Percentiles rank a stretch among this genome's conserved stretches.
Evolutionary conservation across 1,140 invertebrate genomes (phyloP).

Genomic region (Zaprionus kolodkinae): DNA sequence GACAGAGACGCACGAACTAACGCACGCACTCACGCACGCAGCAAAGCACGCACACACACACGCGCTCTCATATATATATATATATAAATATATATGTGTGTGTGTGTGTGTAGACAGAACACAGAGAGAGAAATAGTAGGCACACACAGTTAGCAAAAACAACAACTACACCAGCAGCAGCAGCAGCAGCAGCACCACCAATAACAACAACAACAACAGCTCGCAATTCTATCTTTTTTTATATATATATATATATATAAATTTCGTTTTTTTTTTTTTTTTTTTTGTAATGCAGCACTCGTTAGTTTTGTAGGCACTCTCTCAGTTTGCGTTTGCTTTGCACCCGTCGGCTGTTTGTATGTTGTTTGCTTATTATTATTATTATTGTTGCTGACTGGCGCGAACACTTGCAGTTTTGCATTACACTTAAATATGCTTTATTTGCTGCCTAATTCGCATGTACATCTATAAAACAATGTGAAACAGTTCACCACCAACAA

Average conservation of each 20-base stretch:
- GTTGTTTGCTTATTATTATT: slow-evolving; percentile 31
- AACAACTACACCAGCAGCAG: slow-evolving; percentile 40
- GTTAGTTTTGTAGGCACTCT: slow-evolving; percentile 28
- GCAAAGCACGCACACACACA: slow-evolving; percentile 10
- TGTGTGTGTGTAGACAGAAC: slow-evolving; percentile 1
- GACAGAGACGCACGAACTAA: slow-evolving; percentile 43
- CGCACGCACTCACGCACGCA: slow-evolving; percentile 36
- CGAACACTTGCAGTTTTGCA: slow-evolving; percentile 57
- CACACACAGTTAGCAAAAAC: slow-evolving; percentile 24
- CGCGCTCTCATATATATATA: background rate
- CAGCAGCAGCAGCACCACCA: slow-evolving; percentile 18
- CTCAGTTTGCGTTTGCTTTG: slow-evolving; percentile 11
- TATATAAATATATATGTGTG: too few species aligned
- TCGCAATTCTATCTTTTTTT: slow-evolving; percentile 38
- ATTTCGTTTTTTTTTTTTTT: slow-evolving; percentile 8
- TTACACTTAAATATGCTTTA: slow-evolving; percentile 43
- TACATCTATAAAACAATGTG: slow-evolving; percentile 64
- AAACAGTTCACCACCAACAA: slow-evolving; percentile 46
- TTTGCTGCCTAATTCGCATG: slow-evolving; percentile 58
- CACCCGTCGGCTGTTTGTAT: slow-evolving; percentile 19
- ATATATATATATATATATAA: slow-evolving; percentile 13
- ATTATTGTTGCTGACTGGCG: slow-evolving; percentile 24
- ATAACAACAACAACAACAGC: slow-evolving; percentile 41
- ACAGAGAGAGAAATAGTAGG: slow-evolving; percentile 1
- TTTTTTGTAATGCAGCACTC: slow-evolving; percentile 34